Evolutionary conservation across 2,113 vertebrate genomes (phyloP), one percentile per base, ranked within the genome.

Genomic region (Antechinus stuartii): DNA sequence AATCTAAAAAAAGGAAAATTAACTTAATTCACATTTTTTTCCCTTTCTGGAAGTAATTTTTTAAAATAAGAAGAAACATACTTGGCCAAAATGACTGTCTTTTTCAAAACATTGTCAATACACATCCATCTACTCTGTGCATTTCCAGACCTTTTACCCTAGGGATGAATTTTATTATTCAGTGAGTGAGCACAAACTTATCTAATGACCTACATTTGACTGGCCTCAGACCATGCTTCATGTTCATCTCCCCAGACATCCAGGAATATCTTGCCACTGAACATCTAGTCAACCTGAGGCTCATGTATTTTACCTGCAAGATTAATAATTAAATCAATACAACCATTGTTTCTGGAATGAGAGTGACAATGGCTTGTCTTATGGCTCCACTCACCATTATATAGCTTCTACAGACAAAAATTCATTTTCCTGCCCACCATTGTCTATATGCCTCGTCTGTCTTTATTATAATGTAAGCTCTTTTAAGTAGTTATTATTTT

Each of bases 1-100:
- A n/a, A 76, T 84, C 90, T 93, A 91, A 1, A 91, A 96, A 90
- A 3, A 42, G 53, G 76, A 95, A 9, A 76, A 30, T 90, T 50
- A 68, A 26, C 25, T 14, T 55, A 93, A 90, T 76, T 19, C 1
- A 30, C 8, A 76, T 19, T 68, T 89, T 27, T 61, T 26, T 76
- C 25, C 57, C 50, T 52, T 61, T 93, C 26, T 54, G 54, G 56
- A 94, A 54, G 11, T 8, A n/a, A 84, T 90, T 19, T 92, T 47
- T 91, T 68, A 91, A 96, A 92, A 93, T 54, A 2, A 92, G 54
- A 30, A 23, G 11, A 84, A 84, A 84, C 4, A 22, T 23, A 42
- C n/a, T 23, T 42, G 68, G 23, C n/a, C 7, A 84, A 84, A 42
- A 42, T 42, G 19, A 19, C 22, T 84, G 35, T 84, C 19, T 84